Conservation (phyloP, 2,888 invertebrate genomes). For the Sinelater perroti region DNA sequence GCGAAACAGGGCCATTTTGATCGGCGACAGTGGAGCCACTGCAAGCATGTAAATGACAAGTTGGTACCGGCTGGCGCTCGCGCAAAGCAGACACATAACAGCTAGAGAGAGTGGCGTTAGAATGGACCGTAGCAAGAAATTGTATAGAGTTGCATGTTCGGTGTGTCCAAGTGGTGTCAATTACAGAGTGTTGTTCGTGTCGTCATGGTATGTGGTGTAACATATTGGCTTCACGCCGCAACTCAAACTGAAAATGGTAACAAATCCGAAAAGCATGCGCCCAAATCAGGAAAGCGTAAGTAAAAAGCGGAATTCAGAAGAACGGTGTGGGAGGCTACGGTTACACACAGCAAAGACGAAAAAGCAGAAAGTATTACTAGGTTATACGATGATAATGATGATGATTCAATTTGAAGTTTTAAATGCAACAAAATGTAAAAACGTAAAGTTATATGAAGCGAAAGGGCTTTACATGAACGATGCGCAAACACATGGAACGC, state of each 20-base stretch:
- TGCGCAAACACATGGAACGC: too few relatives aligned
- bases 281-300: constrained; percentile 1
- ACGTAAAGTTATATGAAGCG: too few relatives aligned
- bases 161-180: too few relatives aligned
- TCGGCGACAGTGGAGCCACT: constrained; percentile 78
- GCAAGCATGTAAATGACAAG: constrained; percentile 50
- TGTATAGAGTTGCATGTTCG: too few relatives aligned
- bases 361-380: background rate
- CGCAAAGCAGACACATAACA: constrained; percentile 1
- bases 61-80: too few relatives aligned
- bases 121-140: too few relatives aligned
- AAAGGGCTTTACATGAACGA: too few relatives aligned
- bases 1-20: constrained; percentile 73
- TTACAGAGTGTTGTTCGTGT: too few relatives aligned
- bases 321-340: constrained; percentile 3
- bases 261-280: background rate
- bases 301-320: constrained; percentile 14
- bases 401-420: background rate
- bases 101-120: background rate
- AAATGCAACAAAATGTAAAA: background rate
- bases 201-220: constrained; percentile 4
- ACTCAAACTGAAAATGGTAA: constrained; percentile 2
- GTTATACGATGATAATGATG: background rate
- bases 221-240: constrained; percentile 14
- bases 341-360: background rate